Base-by-base conservation (phyloP, 2,113 vertebrate genomes). In the Channa maculata region DNA sequence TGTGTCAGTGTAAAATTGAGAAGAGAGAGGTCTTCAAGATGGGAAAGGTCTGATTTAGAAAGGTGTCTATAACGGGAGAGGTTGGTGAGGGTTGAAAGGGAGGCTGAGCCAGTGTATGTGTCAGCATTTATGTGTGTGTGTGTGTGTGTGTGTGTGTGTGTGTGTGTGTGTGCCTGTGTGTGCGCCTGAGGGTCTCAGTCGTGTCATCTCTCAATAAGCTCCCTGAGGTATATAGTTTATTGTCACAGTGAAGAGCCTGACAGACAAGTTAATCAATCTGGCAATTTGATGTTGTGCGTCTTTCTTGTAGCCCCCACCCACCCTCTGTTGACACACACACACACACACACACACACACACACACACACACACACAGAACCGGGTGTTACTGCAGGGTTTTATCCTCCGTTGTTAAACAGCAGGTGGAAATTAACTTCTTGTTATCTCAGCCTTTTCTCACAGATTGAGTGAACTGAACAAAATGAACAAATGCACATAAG, bases 231-330 rank as follows among this genome's bases (percentile, higher is more conserved):
- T 75, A 87, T 79, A 86, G 84, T 86, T 92, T 93, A 93, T 92
- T 93, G 92, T 94, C 86, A 84, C 74, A 67, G 34, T 79, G 88
- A 91, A 87, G 84, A 77, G 67, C 41, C 85, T 91, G 89, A 91
- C 89, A 90, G 86, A 91, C 84, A 91, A 91, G 86, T 93, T 93
- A 94, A 94, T 94, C 92, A 94, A 92, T 93, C 88, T 88, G 86
- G 88, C 91, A 92, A 91, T 93, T 92, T 91, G 79, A 78, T 92
- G 83, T 85, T 66, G 75, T 78, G 85, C 79, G 34, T 83, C 78
- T 80, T 83, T 75, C 82, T 83, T 51, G 70, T 71, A 83, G 57
- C 77, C 73, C 39, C 50, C 46, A 49, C 13, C 55, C 53, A 46
- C 37, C 48, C n/a, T 44, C 3, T 24, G 24, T 24, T 24, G 24